Evolutionary conservation across 2,888 invertebrate species (phyloP).

Genomic region (Hoplodrina blanda): DNA sequence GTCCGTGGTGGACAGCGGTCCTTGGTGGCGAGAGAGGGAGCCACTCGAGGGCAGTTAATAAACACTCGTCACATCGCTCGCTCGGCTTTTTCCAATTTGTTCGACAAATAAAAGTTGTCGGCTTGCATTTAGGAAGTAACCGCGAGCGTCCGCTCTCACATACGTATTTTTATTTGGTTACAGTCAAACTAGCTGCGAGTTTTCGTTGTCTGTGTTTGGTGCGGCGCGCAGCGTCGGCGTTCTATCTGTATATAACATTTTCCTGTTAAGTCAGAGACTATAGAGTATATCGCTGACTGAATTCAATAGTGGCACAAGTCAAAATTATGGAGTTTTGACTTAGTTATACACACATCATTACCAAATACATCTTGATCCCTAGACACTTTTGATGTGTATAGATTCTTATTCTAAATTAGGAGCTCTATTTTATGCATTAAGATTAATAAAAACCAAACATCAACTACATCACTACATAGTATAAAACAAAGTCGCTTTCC

Average conservation of each 20-base stretch:
- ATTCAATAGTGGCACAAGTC: no score
- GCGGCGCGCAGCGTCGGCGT: not conserved
- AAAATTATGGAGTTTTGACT: no score
- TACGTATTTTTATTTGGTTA: constrained; percentile 32
- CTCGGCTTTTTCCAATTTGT: constrained; percentile 56
- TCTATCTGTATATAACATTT: not conserved
- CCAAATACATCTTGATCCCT: no score
- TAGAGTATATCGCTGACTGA: no score
- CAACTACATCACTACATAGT: no score
- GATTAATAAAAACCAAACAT: no score
- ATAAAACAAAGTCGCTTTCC: no score
- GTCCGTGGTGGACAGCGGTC: constrained; percentile 25
- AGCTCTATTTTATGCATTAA: no score
- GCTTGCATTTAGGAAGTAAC: constrained; percentile 29
- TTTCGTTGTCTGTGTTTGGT: not conserved
- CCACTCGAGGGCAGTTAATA: constrained; percentile 64
- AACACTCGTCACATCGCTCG: constrained; percentile 60
- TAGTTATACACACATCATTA: no score
- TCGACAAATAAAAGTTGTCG: constrained; percentile 51
- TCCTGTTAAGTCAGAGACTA: not conserved
- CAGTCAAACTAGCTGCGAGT: constrained; percentile 5
- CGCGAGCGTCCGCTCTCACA: constrained; percentile 13
- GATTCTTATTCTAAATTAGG: no score
- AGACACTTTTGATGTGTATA: no score
- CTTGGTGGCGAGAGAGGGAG: constrained; percentile 15